Evolutionary conservation across 1,140 invertebrate species (phyloP), one percentile per base, ranked within the genome.

Genomic region (Trypoxylus dichotomus): DNA sequence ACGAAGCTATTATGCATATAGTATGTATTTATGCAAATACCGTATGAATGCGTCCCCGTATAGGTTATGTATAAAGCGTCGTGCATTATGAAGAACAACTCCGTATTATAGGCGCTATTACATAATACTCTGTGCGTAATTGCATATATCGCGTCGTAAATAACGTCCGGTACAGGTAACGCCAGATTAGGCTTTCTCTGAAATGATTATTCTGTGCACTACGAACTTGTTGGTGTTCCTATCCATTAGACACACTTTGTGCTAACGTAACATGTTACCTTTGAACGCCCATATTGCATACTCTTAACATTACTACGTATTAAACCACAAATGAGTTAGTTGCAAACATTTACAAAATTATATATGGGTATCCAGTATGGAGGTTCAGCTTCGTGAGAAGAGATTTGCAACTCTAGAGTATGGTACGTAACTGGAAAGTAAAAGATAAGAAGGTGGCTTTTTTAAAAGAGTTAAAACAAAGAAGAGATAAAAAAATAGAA

Each of bases 11-110:
- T 68, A 68, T 68, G 60, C 60, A 68, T 29, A 15, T 29, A 29
- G 21, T 68, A 68, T 68, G 60, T 68, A 68, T 68, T 74, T 41
- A 74, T 43, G 72, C 72, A 41, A 74, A 43, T 74, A 42, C 41
- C n/a, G 29, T 74, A 74, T 74, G 13, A 25, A 37, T 68, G 60
- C 60, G 60, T 11, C 19, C 27, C 3, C 13, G 27, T 68, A 15
- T 68, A 29, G 32, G 32, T 37, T 68, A 27, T 25, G 60, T 74
- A 43, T 41, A 21, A 29, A 19, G 41, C n/a, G 32, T 25, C 10
- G 68, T 27, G 25, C 68, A 15, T 21, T 15, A 71, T 24, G 24
- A 71, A 32, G 25, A 27, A 71, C 24, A 24, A 71, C 32, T 37
- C 32, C 32, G 32, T 71, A 32, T 11, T 74, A 24, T 29, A 74